Conservation (phyloP, 2,888 invertebrate species). For the Epinotia demarniana region DNA sequence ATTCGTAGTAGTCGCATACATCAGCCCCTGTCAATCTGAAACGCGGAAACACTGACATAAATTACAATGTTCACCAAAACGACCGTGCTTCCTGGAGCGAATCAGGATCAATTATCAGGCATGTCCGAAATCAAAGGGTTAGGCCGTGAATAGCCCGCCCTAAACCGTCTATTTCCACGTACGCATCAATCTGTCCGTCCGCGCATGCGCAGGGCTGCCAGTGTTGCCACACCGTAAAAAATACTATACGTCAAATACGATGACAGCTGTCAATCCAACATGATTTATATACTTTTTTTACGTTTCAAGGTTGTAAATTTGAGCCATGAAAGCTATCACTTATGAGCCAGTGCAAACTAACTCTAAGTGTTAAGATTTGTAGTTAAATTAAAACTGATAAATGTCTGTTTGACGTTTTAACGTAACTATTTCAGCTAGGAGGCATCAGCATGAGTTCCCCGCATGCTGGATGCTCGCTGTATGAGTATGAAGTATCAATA, state of each 20-base stretch:
- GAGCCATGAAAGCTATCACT: no score
- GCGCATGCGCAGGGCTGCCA: slow-evolving; percentile 41
- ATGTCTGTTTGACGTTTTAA: no score
- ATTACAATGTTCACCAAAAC: slow-evolving; percentile 32
- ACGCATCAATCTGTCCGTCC: slow-evolving; percentile 44
- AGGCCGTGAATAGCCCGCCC: slow-evolving; percentile 34
- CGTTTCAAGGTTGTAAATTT: no score
- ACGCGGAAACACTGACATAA: slow-evolving; percentile 30
- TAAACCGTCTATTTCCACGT: slow-evolving; percentile 43
- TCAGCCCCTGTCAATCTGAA: slow-evolving; percentile 22
- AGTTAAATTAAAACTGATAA: no score
- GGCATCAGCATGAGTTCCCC: no score
- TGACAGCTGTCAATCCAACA: not conserved
- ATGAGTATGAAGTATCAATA: no score
- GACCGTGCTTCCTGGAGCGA: slow-evolving; percentile 28
- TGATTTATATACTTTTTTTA: not conserved
- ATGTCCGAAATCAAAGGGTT: slow-evolving; percentile 44
- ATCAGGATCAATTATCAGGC: slow-evolving; percentile 43
- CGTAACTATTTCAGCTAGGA: no score
- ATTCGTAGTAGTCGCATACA: not conserved
- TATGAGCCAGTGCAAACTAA: no score
- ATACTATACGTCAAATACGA: not conserved
- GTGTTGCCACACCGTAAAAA: slow-evolving; percentile 33
- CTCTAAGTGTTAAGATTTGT: no score
- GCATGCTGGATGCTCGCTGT: no score